Evolutionary conservation across 2,113 vertebrate genomes (phyloP), one percentile per base, ranked within the genome.

Genomic region (Romanogobio albipinnatus): DNA sequence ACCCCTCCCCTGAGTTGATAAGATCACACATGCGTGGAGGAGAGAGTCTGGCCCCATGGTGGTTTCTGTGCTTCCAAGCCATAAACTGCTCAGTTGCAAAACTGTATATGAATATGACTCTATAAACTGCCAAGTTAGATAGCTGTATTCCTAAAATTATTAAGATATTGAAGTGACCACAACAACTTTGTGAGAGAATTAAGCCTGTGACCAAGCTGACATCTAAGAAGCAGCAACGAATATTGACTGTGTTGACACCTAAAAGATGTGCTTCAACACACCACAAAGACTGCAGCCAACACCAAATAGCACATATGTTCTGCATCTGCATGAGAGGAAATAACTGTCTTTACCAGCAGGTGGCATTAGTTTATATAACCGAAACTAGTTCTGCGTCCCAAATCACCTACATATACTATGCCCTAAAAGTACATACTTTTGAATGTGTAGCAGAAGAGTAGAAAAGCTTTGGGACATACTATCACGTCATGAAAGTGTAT

Each of bases 1-100:
- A 83, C 66, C 86, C 84, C 86, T 88, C 88, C 87, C 82, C 82
- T 79, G 79, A 82, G 87, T 85, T 84, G 84, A 77, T 86, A 86
- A 83, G 86, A 88, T 90, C 87, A 86, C 84, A 86, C 84, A 84
- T 88, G 51, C n/a, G 24, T 85, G 71, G 80, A 84, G 66, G 33
- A 80, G 59, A 79, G 59, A 74, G 24, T 29, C 73, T 33, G 56
- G 43, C 59, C 83, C 70, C 81, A 76, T 71, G 76, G 84, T 84
- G 81, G 68, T 70, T 79, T 5, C 68, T 56, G 53, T 80, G 75
- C 43, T 59, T 29, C 71, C 45, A 53, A 76, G 6, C 24, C 11
- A 76, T 62, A 49, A 76, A 53, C 24, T 39, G 6, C 64, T 71
- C 36, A 78, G 51, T 10, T 33, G 58, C 36, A 49, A n/a, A n/a